phyloP scores from a whole-genome alignment of 2,113 vertebrate genomes.

The Sitta europaea region DNA sequence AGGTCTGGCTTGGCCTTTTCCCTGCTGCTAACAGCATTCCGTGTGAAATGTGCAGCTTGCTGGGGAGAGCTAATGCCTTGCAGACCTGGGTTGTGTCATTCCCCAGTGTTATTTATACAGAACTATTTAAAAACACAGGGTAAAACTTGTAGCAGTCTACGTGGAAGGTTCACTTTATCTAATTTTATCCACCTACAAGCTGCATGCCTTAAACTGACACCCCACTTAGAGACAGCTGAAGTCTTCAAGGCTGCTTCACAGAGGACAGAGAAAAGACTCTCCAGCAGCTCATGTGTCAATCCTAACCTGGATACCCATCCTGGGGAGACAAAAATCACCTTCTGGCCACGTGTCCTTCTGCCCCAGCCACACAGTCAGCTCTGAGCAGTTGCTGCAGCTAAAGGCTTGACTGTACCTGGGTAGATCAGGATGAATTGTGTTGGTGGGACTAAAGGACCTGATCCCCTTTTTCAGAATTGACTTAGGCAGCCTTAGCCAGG shows the following conservation, averaged over 20 bases:
- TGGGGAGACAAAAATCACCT: neutral
- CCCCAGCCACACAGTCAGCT: neutral
- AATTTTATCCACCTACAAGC: neutral
- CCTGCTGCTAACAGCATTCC: neutral
- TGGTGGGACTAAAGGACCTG: neutral
- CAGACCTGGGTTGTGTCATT: slow-evolving; percentile 7
- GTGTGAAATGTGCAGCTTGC: neutral
- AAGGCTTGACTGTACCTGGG: neutral
- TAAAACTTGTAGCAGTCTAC: neutral
- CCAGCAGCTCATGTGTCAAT: neutral
- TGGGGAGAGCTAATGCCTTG: neutral
- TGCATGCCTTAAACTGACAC: neutral
- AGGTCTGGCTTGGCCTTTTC: neutral
- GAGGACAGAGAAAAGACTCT: neutral
- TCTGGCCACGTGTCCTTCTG: neutral
- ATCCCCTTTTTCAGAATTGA: neutral
- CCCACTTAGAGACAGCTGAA: neutral
- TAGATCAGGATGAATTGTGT: neutral
- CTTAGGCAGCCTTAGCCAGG: neutral
- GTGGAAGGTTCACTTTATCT: neutral
- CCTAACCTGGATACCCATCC: neutral
- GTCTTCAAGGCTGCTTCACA: neutral
- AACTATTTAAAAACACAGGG: slow-evolving; percentile 21
- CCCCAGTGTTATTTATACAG: neutral
- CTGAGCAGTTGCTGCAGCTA: neutral